Evolutionary conservation across 2,113 vertebrate genomes (phyloP), one percentile per base, ranked within the genome.

Genomic region (Bungarus multicinctus): DNA sequence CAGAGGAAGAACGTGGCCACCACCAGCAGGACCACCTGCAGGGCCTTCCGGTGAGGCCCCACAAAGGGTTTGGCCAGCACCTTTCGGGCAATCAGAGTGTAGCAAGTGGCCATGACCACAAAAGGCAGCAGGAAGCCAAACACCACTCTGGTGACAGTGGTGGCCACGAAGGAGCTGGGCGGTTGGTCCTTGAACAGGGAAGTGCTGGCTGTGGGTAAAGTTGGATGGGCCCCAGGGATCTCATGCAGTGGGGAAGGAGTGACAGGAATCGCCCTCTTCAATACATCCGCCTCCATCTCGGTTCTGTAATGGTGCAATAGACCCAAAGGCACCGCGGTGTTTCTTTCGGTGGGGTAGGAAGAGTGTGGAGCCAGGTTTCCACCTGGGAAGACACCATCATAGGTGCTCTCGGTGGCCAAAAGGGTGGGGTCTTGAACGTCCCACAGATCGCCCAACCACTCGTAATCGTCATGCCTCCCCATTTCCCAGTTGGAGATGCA

Each of bases 41-140:
- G 91, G 11, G 97, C 97, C 90, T 96, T 98, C 60, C 22, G 89
- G 9, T 30, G 89, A 7, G 97, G 92, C 47, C 93, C 98, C 23
- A 81, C 85, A 18, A 97, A 97, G 16, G 86, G 94, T 5, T 94
- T 87, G 1, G 27, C 57, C 0, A 2, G 86, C 0, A 95, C 96
- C 89, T 95, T 97, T 55, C 89, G 85, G 27, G 95, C 91, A 5
- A 98, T 97, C 11, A 98, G 94, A 25, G 92, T 0, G 0, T 98
- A 98, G 95, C 98, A 98, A 47, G 69, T 20, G 1, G 95, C 88
- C 93, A 98, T 98, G 92, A 96, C 85, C 2, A 96, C 0, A 3
- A 97, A 95, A 2, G 98, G 98, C 22, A 98, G 52, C 3, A 98
- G 34, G 90, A 98, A 98, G 34, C 98, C 98, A 9, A 98, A 53